Percentiles rank a stretch among this genome's conserved stretches.
Conservation (phyloP, 2,113 vertebrate genomes). For the Proterorhinus semilunaris region DNA sequence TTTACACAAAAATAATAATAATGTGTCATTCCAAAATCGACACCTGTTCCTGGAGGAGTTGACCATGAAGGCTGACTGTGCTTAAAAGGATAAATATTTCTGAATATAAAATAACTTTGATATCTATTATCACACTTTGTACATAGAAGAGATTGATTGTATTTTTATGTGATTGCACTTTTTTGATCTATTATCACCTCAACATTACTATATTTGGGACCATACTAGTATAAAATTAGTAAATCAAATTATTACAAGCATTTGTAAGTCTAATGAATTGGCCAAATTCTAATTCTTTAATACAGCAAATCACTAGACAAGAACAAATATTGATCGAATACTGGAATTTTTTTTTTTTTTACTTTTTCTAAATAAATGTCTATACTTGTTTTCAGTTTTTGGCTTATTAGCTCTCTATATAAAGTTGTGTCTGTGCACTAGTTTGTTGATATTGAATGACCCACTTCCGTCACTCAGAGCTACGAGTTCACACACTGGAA, state of each 20-base stretch:
- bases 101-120: conserved; percentile 1
- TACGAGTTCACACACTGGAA: not conserved
- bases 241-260: not conserved
- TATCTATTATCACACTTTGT: not conserved
- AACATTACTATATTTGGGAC: not conserved
- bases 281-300: not conserved
- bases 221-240: not conserved
- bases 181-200: too few species aligned
- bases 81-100: not conserved
- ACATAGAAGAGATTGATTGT: not conserved
- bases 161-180: conserved; percentile 1
- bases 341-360: conserved; percentile 1
- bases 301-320: not conserved
- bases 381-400: not conserved
- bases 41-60: conserved; percentile 17
- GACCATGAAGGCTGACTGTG: conserved; percentile 11
- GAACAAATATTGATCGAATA: not conserved
- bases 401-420: not conserved
- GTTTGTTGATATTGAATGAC: not conserved
- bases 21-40: conserved; percentile 17
- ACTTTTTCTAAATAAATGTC: conserved; percentile 13
- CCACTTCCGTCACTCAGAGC: conserved; percentile 41
- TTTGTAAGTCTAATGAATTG: not conserved
- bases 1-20: not conserved
- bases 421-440: conserved; percentile 8